Evolutionary conservation across 1,140 invertebrate genomes (phyloP), one percentile per base, ranked within the genome.

Genomic region (Lepidotrigona ventralis): DNA sequence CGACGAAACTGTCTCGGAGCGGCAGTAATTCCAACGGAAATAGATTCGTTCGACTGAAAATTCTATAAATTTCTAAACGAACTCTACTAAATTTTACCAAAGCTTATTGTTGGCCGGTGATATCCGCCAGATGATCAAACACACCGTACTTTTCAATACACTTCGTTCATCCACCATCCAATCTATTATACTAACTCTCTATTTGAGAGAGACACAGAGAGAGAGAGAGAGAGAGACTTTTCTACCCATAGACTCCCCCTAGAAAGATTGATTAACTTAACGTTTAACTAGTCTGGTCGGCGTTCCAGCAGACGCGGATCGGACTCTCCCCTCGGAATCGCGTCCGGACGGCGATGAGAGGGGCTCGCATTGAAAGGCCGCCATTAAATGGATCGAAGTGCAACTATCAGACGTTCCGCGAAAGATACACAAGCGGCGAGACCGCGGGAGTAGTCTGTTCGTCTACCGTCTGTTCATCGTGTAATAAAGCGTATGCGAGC

Each of bases 401-500:
- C 76, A 79, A 72, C 82, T 79, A 83, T 83, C 82, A 79, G 82
- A 83, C 46, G 54, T 79, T 85, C 69, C 60, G 46, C 74, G 84
- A 83, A 81, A 82, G 80, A 74, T 75, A 78, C 81, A 75, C 84
- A 77, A 79, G 74, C 81, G 39, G 64, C 54, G 64, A 78, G 74
- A 69, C 66, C 68, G 46, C 66, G 74, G 66, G 46, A 33, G 66
- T 46, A 53, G 58, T 68, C 33, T 21, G 72, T 80, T 64, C 79
- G 60, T 60, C 60, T 69, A 58, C 79, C 73, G 73, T 78, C 75
- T 84, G 69, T 86, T 84, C 82, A 46, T 12, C 54, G 81, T 73
- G 77, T 76, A 81, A 87, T 81, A 87, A 87, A 87, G 68, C 86
- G 86, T 87, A 76, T 68, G 79, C 63, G 72, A 74, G 53, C 58